phyloP scores from a whole-genome alignment of 2,113 vertebrate genomes.

The Rhinoderma darwinii region DNA sequence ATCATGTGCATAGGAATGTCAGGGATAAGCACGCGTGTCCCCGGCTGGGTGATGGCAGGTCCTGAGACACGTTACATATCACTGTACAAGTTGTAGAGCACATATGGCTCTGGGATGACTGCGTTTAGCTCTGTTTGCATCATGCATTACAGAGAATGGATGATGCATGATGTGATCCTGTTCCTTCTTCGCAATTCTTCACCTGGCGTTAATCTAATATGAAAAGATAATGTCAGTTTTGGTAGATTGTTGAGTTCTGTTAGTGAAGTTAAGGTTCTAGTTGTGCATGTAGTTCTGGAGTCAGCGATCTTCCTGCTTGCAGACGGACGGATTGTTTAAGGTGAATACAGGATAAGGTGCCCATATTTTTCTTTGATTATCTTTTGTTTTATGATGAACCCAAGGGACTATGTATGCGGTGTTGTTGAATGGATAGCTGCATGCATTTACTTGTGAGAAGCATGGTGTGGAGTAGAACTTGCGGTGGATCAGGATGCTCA shows the following conservation, averaged over 20 bases:
- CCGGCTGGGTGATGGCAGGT: not conserved
- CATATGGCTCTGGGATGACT: not conserved
- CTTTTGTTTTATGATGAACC: not conserved
- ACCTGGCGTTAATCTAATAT: no score
- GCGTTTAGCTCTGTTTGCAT: not conserved
- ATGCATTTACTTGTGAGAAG: not conserved
- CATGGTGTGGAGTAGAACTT: not conserved
- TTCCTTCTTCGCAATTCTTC: no score
- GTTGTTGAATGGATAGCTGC: fast-evolving
- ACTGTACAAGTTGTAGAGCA: not conserved
- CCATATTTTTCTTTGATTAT: not conserved
- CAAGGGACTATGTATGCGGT: not conserved
- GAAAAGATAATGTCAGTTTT: no score
- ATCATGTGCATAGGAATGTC: not conserved
- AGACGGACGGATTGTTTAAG: no score
- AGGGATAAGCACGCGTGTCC: conserved; percentile 37
- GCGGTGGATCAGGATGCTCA: not conserved
- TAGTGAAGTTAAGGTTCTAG: not conserved
- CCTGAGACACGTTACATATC: not conserved
- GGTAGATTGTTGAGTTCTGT: no score
- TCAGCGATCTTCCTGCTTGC: not conserved
- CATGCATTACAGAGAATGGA: not conserved
- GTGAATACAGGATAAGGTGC: not conserved
- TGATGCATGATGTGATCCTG: no score
- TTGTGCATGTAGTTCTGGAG: not conserved